These are phyloP conservation scores for Melanotaenia duboulayi DNA, from an alignment of 2,113 vertebrate genomes.

Conservation along the genomic window DNA sequence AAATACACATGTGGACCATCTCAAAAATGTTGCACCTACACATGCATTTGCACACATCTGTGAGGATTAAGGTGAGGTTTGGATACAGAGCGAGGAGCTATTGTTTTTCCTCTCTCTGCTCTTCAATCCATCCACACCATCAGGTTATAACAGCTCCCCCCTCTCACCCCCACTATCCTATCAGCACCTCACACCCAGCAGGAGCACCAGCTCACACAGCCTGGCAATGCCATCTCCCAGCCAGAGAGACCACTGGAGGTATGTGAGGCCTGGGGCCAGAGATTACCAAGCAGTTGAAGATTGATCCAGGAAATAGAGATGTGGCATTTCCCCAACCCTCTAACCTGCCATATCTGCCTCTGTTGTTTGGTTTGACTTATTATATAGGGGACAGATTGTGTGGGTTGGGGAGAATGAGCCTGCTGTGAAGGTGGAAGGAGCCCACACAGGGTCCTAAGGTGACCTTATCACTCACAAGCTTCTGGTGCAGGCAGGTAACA, in stretches of 20 bases:
- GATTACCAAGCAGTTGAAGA: conserved; percentile 66
- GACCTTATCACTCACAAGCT: conserved; percentile 58
- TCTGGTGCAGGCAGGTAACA: conserved; percentile 44
- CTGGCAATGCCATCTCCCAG: conserved; percentile 52
- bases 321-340: conserved; percentile 60
- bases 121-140: conserved; percentile 31
- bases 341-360: conserved; percentile 63
- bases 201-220: conserved; percentile 22
- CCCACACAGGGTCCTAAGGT: conserved; percentile 40
- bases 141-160: conserved; percentile 23
- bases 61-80: conserved; percentile 44
- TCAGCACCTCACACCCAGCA: conserved; percentile 42
- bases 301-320: conserved; percentile 71
- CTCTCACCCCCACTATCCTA: conserved; percentile 27
- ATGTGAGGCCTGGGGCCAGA: conserved; percentile 53
- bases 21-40: conserved; percentile 12
- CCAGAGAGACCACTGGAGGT: conserved; percentile 55
- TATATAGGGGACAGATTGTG: conserved; percentile 40
- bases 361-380: conserved; percentile 72
- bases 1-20: conserved; percentile 3
- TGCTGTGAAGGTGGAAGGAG: conserved; percentile 38
- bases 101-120: conserved; percentile 31
- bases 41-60: conserved; percentile 10
- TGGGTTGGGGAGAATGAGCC: conserved; percentile 40
- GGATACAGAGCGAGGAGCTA: conserved; percentile 16